phyloP scores from a whole-genome alignment of 2,797 vertebrate species.

The Spatula versicolor region DNA sequence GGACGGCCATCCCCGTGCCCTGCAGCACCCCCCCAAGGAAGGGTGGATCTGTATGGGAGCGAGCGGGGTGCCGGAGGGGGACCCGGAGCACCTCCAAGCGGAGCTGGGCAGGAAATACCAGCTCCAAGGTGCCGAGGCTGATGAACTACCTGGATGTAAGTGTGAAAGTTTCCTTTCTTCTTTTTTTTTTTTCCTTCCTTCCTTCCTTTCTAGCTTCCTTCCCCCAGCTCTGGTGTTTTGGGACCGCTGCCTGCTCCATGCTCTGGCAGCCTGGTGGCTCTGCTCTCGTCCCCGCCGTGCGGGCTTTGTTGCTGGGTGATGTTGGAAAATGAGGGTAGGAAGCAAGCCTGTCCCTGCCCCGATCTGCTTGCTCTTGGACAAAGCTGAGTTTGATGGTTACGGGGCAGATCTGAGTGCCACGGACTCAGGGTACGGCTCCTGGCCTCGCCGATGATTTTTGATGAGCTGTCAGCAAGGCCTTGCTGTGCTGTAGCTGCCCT shows the following conservation, averaged over 20 bases:
- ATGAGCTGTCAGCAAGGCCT: accelerated
- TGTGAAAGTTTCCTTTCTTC: not conserved
- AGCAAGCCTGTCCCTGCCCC: not conserved
- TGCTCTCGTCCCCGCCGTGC: not conserved
- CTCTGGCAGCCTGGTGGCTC: not conserved
- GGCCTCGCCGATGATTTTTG: not conserved
- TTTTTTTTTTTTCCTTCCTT: not conserved
- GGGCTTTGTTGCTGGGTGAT: not conserved
- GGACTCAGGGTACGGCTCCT: not conserved
- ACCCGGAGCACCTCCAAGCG: conserved; percentile 38
- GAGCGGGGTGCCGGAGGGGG: conserved; percentile 12
- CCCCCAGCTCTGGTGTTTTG: not conserved
- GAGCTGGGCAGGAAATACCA: conserved; percentile 78
- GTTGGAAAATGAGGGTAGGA: not conserved
- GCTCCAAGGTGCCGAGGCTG: conserved; percentile 48
- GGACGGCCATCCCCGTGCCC: not conserved
- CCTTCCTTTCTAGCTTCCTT: not conserved
- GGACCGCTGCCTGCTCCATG: not conserved
- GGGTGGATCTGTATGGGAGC: conserved; percentile 79
- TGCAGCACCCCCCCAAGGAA: conserved; percentile 77
- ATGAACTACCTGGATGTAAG: conserved; percentile 81
- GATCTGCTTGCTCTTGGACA: not conserved
- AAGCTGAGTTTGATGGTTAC: not conserved
- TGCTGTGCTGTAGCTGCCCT: not conserved
- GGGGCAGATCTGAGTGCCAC: not conserved